Conservation (phyloP, 2,113 vertebrate species). For the Podiceps cristatus region DNA sequence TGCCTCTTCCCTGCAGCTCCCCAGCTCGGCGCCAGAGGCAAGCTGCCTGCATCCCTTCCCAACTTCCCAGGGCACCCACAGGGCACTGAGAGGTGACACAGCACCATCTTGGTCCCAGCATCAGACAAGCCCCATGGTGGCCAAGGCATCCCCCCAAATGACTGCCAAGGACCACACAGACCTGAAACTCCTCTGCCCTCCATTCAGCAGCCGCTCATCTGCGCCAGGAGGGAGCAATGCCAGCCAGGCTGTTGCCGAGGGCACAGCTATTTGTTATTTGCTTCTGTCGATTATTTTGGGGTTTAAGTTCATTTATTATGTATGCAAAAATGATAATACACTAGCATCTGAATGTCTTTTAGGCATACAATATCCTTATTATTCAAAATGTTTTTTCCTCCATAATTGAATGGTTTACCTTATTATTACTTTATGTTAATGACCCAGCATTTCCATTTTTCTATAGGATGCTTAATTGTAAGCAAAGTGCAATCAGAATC, state of each 20-base stretch:
- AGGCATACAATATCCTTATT: slow-evolving; percentile 76
- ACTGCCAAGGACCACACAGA: neutral
- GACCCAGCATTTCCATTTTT: slow-evolving; percentile 66
- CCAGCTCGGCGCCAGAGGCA: rapidly evolving
- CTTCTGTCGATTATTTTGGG: slow-evolving; percentile 51
- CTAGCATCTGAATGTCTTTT: slow-evolving; percentile 70
- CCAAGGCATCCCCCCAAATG: neutral
- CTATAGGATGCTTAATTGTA: slow-evolving; percentile 73
- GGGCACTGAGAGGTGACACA: rapidly evolving
- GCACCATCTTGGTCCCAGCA: too few relatives aligned
- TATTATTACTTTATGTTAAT: slow-evolving; percentile 76
- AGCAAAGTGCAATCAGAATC: slow-evolving; percentile 66
- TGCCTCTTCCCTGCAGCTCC: neutral
- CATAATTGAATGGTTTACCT: slow-evolving; percentile 76
- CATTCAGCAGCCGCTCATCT: neutral
- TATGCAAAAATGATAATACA: slow-evolving; percentile 73
- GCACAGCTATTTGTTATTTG: slow-evolving; percentile 28
- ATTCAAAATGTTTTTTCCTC: slow-evolving; percentile 67
- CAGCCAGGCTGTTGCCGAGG: neutral
- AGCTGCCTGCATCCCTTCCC: neutral
- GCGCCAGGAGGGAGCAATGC: neutral
- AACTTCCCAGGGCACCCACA: neutral
- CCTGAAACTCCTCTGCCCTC: neutral
- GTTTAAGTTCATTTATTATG: slow-evolving; percentile 67
- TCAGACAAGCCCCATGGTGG: rapidly evolving